These are phyloP conservation scores for Orestias chungarensis DNA, from an alignment of 2,797 vertebrate species.

Conservation along the genomic window DNA sequence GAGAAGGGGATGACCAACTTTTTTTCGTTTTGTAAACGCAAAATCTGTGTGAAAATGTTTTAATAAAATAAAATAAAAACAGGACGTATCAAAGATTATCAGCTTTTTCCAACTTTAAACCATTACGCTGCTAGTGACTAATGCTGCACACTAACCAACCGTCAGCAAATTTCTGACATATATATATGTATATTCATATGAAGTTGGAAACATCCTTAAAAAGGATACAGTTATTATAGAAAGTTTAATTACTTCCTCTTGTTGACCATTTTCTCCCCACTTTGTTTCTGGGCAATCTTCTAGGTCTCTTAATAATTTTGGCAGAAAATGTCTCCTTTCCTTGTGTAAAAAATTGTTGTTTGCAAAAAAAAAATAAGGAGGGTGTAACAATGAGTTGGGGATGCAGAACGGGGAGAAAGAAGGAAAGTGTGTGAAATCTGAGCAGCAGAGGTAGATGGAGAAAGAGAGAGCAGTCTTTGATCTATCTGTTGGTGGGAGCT, in stretches of 20 bases:
- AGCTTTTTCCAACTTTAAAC: conserved; percentile 9
- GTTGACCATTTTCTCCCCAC: background rate
- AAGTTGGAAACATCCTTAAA: too few relatives aligned
- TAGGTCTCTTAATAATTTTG: background rate
- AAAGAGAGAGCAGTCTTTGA: conserved; percentile 69
- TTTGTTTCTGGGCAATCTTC: background rate
- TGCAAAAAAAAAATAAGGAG: conserved; percentile 30
- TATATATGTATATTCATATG: too few relatives aligned
- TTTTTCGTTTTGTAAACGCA: conserved; percentile 45
- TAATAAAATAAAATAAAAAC: background rate
- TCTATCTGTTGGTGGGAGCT: conserved; percentile 79
- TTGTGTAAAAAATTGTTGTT: conserved; percentile 30
- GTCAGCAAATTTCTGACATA: background rate
- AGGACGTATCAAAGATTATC: conserved; percentile 46
- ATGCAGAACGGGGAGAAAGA: conserved; percentile 9
- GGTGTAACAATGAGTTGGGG: conserved; percentile 41
- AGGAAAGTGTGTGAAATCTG: conserved; percentile 47
- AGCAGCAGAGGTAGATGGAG: conserved; percentile 41
- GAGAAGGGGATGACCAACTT: conserved; percentile 40
- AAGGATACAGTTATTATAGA: background rate
- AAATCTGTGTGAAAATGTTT: conserved; percentile 14
- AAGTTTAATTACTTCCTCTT: background rate
- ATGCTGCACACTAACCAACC: background rate
- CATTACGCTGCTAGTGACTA: background rate
- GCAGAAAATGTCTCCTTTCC: conserved; percentile 31